These are phyloP conservation scores for Anabas testudineus DNA, from an alignment of 2,797 vertebrate species.

Conservation along the genomic window DNA sequence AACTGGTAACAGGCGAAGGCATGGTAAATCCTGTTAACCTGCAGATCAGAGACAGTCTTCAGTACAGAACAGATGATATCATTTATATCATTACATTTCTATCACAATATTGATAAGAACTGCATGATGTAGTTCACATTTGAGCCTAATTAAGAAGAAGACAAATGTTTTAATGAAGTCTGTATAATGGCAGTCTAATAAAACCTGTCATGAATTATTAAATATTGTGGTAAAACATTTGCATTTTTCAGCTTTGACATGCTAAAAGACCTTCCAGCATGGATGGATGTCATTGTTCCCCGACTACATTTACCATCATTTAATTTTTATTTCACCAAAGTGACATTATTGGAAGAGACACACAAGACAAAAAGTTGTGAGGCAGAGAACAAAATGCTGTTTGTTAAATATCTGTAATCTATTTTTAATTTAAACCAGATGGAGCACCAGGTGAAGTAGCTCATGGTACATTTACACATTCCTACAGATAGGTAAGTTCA, in stretches of 20 bases:
- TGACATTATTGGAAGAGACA: conserved; percentile 11
- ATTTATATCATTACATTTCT: conserved; percentile 17
- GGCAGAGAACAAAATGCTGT: conserved; percentile 19
- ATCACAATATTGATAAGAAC: neutral
- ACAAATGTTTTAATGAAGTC: conserved; percentile 6
- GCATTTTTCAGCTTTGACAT: neutral
- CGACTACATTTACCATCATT: neutral
- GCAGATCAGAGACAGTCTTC: conserved; percentile 60
- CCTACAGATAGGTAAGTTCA: conserved; percentile 7
- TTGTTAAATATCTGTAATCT: neutral
- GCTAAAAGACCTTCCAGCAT: neutral
- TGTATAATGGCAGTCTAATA: neutral
- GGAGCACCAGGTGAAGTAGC: conserved; percentile 13
- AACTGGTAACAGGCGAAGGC: conserved; percentile 96
- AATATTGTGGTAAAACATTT: conserved; percentile 1
- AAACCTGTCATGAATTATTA: neutral
- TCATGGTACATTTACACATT: conserved; percentile 1
- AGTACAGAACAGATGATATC: conserved; percentile 21
- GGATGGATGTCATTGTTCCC: neutral
- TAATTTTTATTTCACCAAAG: neutral
- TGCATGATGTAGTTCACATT: neutral
- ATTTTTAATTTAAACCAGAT: conserved; percentile 19
- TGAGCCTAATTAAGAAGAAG: neutral
- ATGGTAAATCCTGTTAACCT: conserved; percentile 99
- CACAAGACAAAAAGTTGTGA: neutral